Base-by-base conservation (phyloP, 2,888 invertebrate genomes). In the Psylliodes chrysocephalus region DNA sequence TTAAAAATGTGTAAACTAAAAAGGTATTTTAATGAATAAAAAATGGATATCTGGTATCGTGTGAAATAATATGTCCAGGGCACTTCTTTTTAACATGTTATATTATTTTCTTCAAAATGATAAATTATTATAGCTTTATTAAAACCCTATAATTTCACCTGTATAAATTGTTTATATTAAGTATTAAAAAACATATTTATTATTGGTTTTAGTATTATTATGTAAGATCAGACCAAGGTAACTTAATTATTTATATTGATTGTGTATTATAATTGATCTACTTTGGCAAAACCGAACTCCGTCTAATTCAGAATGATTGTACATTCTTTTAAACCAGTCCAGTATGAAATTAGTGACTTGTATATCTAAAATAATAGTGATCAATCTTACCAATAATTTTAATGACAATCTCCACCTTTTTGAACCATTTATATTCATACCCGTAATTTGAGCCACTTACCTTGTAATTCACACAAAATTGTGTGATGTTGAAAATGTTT, bases 101-200 rank as follows among this genome's bases (percentile, higher is more conserved):
- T 33, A 7, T 33, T 33, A 25, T 33, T 33, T 8, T 33, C 10
- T 33, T 33, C n/a, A 10, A 33, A 33, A 33, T 12, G 10, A n/a
- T 35, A 6, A 35, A 35, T 35, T 33, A 25, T 30, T 30, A 35
- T 35, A 35, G 35, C n/a, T 35, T 35, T 35, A 35, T 35, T 35
- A 35, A 33, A 35, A 35, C 22, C 2, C 14, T 35, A 35, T 35
- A 8, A 22, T 46, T 46, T 46, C 14, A 46, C 19, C 12, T 46
- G 46, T 46, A 25, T 46, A 46, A 25, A 46, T 22, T 19, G 22
- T 46, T 19, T 46, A 46, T n/a, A 46, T 46, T 46, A 46, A 46
- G 46, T 25, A 46, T 46, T 46, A 46, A 46, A 46, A 46, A 46
- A 46, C 46, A 14, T 46, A 22, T 46, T 46, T 46, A 17, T 46